Base-by-base conservation (phyloP, 2,888 invertebrate species). In the Leucoma salicis region DNA sequence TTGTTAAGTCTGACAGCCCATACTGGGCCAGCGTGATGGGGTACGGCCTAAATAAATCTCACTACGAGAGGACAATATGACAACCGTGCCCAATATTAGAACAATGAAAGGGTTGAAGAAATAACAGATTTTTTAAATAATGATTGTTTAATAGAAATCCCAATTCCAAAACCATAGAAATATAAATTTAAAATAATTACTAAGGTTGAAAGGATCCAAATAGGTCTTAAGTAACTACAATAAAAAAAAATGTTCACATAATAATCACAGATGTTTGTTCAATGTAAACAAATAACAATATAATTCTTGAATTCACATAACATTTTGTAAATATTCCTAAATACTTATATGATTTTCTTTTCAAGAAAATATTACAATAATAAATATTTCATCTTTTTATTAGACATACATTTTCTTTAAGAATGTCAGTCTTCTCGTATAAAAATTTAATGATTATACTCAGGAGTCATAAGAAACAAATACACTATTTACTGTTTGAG, bases 221-320 rank as follows among this genome's bases (percentile, higher is more conserved):
- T 38, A 53, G 50, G n/a, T n/a, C n/a, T n/a, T 43, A 43, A 42
- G 14, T 33, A 42, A 46, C 34, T 42, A 31, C 8, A 29, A 37
- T 39, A 29, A 32, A 33, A 44, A 52, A 58, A 36, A 41, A 35
- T 25, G 40, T 45, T 46, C 38, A 52, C 45, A 50, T 47, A 43
- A 35, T 45, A 50, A 60, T 60, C 60, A 60, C 60, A 60, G 60
- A 60, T 57, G 55, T 45, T 14, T 21, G 21, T 21, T 21, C 7
- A 21, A 21, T n/a, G 21, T 21, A 21, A 21, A 21, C 21, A 21
- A 21, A 21, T 21, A 21, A 21, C 21, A 21, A 21, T 21, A n/a
- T n/a, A 39, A 27, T 21, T 21, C 21, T 21, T 21, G 3, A 21
- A 21, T 21, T 21, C 21, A 21, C 2, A 21, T 21, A 5, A 3